Percentiles rank a stretch among this genome's conserved stretches.
These are phyloP conservation scores for Emmelina monodactyla DNA, from an alignment of 2,888 invertebrate genomes.

Conservation along the genomic window DNA sequence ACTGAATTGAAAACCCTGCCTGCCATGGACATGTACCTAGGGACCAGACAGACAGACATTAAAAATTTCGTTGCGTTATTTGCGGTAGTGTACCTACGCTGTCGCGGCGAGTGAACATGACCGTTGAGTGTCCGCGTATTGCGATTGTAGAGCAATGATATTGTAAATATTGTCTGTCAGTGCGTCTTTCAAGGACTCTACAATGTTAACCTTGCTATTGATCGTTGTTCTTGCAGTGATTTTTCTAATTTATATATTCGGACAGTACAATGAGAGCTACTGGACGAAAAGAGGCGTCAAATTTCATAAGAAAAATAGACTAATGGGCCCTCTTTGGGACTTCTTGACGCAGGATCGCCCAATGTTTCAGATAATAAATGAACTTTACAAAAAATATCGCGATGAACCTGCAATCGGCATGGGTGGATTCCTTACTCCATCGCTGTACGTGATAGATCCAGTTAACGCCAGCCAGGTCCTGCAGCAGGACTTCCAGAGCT, in stretches of 20 bases:
- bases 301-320: constrained; percentile 19
- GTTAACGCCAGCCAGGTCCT: constrained; percentile 26
- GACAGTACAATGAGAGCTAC: constrained; percentile 24
- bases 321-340: constrained; percentile 22
- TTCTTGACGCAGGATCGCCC: constrained; percentile 18
- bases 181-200: no score
- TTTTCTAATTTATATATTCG: constrained; percentile 1
- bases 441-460: constrained; percentile 25
- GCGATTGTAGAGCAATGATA: no score
- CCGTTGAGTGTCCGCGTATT: no score
- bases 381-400: constrained; percentile 19
- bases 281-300: constrained; percentile 28
- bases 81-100: no score
- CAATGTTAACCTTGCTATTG: not conserved
- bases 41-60: no score
- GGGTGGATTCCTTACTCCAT: constrained; percentile 16
- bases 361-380: constrained; percentile 16
- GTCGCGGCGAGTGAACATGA: no score
- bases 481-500: constrained; percentile 27
- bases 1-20: no score
- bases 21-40: no score
- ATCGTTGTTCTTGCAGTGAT: not conserved
- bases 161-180: no score
- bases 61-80: no score
- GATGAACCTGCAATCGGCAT: constrained; percentile 21